These are phyloP conservation scores for Aspidapion aeneum DNA, from an alignment of 2,888 invertebrate species.

Conservation along the genomic window DNA sequence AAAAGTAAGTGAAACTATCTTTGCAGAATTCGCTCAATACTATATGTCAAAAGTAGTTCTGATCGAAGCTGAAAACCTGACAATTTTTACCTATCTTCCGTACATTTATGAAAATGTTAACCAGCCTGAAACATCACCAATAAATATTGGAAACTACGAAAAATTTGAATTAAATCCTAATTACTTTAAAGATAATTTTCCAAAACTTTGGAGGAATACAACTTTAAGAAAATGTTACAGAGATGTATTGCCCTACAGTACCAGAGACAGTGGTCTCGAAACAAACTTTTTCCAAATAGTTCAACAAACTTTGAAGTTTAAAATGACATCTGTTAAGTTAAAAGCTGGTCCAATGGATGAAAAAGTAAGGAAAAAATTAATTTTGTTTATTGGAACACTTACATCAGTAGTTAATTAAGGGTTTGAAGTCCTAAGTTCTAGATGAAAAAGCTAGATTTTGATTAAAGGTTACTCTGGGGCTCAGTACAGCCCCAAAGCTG, in stretches of 20 bases:
- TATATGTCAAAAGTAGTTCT: neutral
- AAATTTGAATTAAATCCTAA: neutral
- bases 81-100: slow-evolving; percentile 8
- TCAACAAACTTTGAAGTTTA: neutral
- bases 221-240: neutral
- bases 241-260: neutral
- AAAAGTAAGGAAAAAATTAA: too few species aligned
- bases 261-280: neutral
- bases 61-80: neutral
- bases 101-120: slow-evolving; percentile 10
- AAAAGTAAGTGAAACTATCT: neutral
- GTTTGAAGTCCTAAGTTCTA: too few species aligned
- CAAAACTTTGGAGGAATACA: neutral
- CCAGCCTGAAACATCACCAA: slow-evolving; percentile 2
- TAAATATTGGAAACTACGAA: slow-evolving; percentile 3
- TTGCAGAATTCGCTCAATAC: neutral
- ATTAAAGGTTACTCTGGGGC: too few species aligned
- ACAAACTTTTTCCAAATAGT: neutral
- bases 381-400: too few species aligned
- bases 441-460: too few species aligned
- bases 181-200: neutral
- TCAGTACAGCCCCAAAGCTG: too few species aligned
- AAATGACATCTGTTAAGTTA: neutral
- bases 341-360: neutral
- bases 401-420: too few species aligned